phyloP scores from a whole-genome alignment of 2,113 vertebrate genomes.

The Cryptotis parvus region DNA sequence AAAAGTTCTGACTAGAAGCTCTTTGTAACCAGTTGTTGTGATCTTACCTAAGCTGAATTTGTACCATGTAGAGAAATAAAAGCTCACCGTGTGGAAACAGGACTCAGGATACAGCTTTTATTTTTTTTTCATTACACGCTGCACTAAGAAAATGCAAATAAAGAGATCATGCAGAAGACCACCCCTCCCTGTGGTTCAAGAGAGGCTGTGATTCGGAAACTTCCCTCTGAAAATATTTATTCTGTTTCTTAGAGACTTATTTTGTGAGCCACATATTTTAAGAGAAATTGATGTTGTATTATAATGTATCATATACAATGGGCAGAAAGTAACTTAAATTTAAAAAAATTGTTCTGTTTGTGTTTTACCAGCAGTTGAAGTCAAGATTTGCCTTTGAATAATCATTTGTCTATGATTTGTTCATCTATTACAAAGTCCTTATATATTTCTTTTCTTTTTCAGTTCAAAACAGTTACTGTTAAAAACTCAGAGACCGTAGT shows the following conservation, averaged over 20 bases:
- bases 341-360: not conserved
- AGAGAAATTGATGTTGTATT: conserved; percentile 26
- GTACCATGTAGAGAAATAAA: conserved; percentile 12
- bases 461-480: conserved; percentile 95
- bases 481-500: conserved; percentile 92
- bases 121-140: not conserved
- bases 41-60: conserved; percentile 27
- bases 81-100: not conserved
- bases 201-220: not conserved
- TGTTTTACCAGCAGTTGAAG: conserved; percentile 31
- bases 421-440: conserved; percentile 60
- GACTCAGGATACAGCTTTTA: not conserved
- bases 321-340: conserved; percentile 10
- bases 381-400: conserved; percentile 2
- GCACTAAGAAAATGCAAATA: not conserved
- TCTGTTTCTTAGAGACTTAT: not conserved
- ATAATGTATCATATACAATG: not conserved
- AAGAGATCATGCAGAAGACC: not conserved
- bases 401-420: conserved; percentile 54
- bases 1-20: not conserved
- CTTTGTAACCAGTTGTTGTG: conserved; percentile 20
- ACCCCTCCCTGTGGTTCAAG: not conserved
- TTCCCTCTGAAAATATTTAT: not conserved
- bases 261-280: not conserved
- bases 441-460: conserved; percentile 72